Conservation (phyloP, 1,140 invertebrate genomes). For the Camponotus pennsylvanicus region DNA sequence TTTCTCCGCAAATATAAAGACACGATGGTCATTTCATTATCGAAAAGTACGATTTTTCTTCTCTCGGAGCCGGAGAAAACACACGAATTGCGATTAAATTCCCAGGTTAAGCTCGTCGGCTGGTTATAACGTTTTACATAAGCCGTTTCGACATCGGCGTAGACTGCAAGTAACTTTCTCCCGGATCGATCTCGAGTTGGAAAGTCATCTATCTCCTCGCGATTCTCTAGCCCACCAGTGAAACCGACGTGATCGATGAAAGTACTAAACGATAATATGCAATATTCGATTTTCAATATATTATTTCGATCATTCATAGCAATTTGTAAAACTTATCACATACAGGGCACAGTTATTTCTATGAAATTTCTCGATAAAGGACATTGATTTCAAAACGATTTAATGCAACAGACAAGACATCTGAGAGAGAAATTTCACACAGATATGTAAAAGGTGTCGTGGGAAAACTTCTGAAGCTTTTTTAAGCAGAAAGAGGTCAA, state of each 20-base stretch:
- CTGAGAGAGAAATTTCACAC: neutral
- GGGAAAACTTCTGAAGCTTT: neutral
- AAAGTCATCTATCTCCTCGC: conserved; percentile 61
- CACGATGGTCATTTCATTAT: neutral
- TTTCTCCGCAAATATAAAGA: neutral
- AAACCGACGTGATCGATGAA: conserved; percentile 56
- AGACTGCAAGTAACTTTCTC: conserved; percentile 69
- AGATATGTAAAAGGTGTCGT: neutral
- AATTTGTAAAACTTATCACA: neutral
- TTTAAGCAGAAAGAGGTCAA: neutral
- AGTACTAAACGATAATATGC: conserved; percentile 10
- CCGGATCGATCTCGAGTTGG: conserved; percentile 67
- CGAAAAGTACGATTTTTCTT: neutral
- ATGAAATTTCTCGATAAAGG: neutral
- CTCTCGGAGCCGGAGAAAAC: neutral
- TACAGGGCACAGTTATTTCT: conserved; percentile 8
- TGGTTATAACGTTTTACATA: conserved; percentile 61
- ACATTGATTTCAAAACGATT: too few species aligned
- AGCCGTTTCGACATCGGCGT: conserved; percentile 67
- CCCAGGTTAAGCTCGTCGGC: neutral
- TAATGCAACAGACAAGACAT: neutral
- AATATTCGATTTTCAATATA: neutral
- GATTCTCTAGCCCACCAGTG: conserved; percentile 59
- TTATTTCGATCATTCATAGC: neutral
- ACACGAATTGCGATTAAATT: neutral